Conservation (phyloP, 1,140 invertebrate genomes). For the Trachymyrmex cornetzi region DNA sequence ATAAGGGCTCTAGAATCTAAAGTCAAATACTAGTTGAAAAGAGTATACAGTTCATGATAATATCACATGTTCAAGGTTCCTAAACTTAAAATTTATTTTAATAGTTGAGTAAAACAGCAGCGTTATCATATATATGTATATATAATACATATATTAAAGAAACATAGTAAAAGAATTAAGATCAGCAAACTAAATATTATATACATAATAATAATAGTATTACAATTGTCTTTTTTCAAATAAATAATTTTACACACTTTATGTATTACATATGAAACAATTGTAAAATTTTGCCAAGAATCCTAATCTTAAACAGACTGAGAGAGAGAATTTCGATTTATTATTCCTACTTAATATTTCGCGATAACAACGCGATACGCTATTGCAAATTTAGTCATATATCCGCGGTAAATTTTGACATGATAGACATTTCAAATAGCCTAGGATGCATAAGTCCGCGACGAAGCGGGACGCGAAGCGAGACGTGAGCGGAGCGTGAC, state of each 20-base stretch:
- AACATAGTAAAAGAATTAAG: neutral
- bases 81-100: neutral
- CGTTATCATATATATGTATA: neutral
- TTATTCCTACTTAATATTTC: neutral
- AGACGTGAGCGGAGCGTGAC: constrained; percentile 69
- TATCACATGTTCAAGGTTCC: neutral
- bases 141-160: neutral
- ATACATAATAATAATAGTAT: neutral
- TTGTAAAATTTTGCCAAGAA: neutral
- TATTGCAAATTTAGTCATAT: neutral
- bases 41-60: constrained; percentile 1
- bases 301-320: neutral
- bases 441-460: constrained; percentile 49
- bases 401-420: neutral
- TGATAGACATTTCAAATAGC: constrained; percentile 50
- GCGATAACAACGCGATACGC: neutral
- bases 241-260: neutral
- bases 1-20: neutral
- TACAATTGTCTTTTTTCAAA: neutral
- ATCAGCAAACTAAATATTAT: neutral
- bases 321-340: neutral
- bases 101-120: neutral
- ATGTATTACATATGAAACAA: neutral
- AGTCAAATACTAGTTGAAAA: neutral
- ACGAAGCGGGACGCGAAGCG: constrained; percentile 66